A percentile compares a stretch with the other conserved stretches of the same genome.
These are phyloP conservation scores for Synanthedon myopaeformis DNA, from an alignment of 2,888 invertebrate genomes.

Conservation along the genomic window DNA sequence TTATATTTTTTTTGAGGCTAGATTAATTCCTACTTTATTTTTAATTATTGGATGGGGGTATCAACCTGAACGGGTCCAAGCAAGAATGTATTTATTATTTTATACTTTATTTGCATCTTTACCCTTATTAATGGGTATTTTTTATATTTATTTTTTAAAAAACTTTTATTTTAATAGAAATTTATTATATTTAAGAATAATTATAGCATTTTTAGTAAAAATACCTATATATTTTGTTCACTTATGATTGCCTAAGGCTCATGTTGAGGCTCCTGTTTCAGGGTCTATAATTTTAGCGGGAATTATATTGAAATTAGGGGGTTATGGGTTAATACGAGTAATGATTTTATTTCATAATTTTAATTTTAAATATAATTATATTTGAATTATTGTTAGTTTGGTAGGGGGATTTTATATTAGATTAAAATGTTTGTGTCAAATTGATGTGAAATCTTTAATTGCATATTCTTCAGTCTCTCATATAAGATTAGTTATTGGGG, in stretches of 20 bases:
- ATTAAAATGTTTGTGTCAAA: slow-evolving; percentile 75
- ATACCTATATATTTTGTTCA: slow-evolving; percentile 78
- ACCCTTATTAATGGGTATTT: slow-evolving; percentile 71
- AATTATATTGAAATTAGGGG: slow-evolving; percentile 78
- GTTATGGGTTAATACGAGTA: slow-evolving; percentile 75
- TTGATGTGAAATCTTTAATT: slow-evolving; percentile 79
- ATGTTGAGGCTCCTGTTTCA: slow-evolving; percentile 79
- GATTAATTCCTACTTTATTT: slow-evolving; percentile 75
- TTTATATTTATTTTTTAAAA: slow-evolving; percentile 66
- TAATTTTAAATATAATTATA: slow-evolving; percentile 58
- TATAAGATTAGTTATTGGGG: slow-evolving; percentile 73
- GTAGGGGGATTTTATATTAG: slow-evolving; percentile 72
- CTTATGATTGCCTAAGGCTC: slow-evolving; percentile 79
- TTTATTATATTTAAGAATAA: slow-evolving; percentile 66
- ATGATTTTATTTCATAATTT: slow-evolving; percentile 55
- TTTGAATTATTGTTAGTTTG: slow-evolving; percentile 67
- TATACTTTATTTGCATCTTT: slow-evolving; percentile 78
- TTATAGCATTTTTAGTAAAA: slow-evolving; percentile 77
- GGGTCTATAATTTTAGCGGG: slow-evolving; percentile 82
- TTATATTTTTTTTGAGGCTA: slow-evolving; percentile 79
- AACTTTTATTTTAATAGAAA: slow-evolving; percentile 46
- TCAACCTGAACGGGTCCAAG: slow-evolving; percentile 77
- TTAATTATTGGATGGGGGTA: slow-evolving; percentile 77
- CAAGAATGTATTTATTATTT: slow-evolving; percentile 76
- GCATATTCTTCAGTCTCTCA: slow-evolving; percentile 81